These are phyloP conservation scores for Halocaridina rubra DNA, from an alignment of 2,888 invertebrate genomes.

Conservation along the genomic window DNA sequence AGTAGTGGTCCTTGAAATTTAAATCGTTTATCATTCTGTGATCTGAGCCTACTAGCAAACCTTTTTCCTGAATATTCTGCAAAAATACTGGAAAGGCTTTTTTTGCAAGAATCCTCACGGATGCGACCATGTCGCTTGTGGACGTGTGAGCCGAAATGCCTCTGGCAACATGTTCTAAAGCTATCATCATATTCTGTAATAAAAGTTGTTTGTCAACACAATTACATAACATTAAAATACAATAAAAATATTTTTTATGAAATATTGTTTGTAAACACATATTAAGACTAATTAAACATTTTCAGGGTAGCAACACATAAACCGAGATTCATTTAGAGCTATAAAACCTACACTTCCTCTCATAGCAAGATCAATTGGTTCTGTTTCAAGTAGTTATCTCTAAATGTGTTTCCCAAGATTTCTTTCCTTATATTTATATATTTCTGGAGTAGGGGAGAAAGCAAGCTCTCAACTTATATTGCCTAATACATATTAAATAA, in stretches of 20 bases:
- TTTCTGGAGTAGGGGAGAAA: too few species aligned
- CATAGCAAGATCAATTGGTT: too few species aligned
- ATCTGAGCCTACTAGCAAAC: not conserved
- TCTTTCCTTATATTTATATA: too few species aligned
- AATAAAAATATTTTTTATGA: not conserved
- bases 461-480: too few species aligned
- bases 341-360: too few species aligned
- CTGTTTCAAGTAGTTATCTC: too few species aligned
- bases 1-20: too few species aligned
- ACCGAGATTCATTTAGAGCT: too few species aligned
- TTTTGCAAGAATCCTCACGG: not conserved
- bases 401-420: too few species aligned
- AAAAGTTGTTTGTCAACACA: not conserved
- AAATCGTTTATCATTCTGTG: not conserved
- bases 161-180: conserved; percentile 21
- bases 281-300: not conserved
- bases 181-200: not conserved
- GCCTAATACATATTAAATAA: too few species aligned
- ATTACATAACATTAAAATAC: not conserved
- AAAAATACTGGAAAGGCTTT: conserved; percentile 4
- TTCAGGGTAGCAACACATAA: too few species aligned
- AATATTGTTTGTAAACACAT: not conserved
- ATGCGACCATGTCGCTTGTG: not conserved
- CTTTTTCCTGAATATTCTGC: conserved; percentile 6
- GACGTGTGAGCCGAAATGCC: not conserved